Evolutionary conservation across 2,797 vertebrate genomes (phyloP), one percentile per base, ranked within the genome.

Genomic region (Hirundo rustica): DNA sequence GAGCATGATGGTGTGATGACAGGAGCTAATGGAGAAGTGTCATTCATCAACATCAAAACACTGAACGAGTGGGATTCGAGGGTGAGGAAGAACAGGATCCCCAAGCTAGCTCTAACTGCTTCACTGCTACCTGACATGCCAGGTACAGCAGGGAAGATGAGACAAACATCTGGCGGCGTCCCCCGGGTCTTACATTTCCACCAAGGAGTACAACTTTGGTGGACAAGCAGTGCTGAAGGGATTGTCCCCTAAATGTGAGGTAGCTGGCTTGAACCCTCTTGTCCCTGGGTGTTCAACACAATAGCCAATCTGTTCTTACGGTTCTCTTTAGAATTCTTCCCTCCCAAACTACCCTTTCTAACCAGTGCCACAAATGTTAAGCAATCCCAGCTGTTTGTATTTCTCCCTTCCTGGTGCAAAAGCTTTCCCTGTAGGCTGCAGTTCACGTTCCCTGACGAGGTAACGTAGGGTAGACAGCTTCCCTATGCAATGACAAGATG

Each of bases 1-100:
- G 99, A 99, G 88, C 99, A 99, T 1, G 99, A 99, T 2, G 99
- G 99, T 0, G 99, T 99, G 96, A 99, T 99, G 99, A 99, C 99
- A 0, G 99, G 99, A 11, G 99, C 99, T 79, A 99, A 99, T 2
- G 99, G 99, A 94, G 99, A 99, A 84, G 99, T 99, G 89, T 99
- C 99, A 44, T 99, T 99, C 97, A 97, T 99, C 96, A 99, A 99
- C 96, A 96, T 99, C 97, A 99, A 99, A 98, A 99, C 99, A 4
- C 98, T 99, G 55, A 99, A 99, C 13, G 99, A 99, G 95, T 99
- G 99, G 99, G 99, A 99, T 97, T 99, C 99, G 57, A 98, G 99
- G 98, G 99, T 99, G 95, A 98, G 98, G 66, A 61, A 11, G 92
- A 94, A 18, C 2, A 5, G 75, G 78, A 85, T 74, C 83, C 84